These are phyloP conservation scores for Carassius gibelio DNA, from an alignment of 2,113 vertebrate species.

Conservation along the genomic window DNA sequence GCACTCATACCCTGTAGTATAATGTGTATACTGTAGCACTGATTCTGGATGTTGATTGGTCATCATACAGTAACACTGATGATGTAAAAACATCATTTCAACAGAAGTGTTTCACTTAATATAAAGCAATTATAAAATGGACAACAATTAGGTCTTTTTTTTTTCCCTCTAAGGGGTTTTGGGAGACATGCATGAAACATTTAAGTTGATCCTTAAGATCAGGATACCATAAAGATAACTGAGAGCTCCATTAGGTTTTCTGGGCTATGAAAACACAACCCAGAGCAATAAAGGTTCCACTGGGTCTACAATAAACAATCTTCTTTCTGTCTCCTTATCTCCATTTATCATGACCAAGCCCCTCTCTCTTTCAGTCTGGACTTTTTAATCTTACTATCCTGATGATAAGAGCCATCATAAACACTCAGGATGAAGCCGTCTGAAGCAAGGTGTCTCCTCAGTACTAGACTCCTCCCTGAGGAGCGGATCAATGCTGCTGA, in stretches of 20 bases:
- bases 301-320: not conserved
- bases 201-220: not conserved
- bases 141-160: not conserved
- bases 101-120: no score
- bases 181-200: not conserved
- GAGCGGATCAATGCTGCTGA: constrained; percentile 24
- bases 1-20: no score
- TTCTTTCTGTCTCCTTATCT: constrained; percentile 3
- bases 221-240: not conserved
- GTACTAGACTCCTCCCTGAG: not conserved
- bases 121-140: not conserved
- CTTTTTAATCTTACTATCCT: not conserved
- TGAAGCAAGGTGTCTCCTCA: constrained; percentile 16
- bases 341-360: constrained; percentile 4
- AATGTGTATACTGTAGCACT: not conserved
- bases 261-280: not conserved
- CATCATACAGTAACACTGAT: not conserved
- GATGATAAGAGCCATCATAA: constrained; percentile 13
- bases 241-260: not conserved
- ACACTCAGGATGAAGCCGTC: constrained; percentile 32
- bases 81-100: not conserved
- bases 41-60: not conserved
- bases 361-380: constrained; percentile 2
- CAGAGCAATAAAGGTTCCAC: not conserved
- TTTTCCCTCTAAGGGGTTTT: not conserved